Base-by-base conservation (phyloP, 2,888 invertebrate genomes). In the Philereme vetulata region DNA sequence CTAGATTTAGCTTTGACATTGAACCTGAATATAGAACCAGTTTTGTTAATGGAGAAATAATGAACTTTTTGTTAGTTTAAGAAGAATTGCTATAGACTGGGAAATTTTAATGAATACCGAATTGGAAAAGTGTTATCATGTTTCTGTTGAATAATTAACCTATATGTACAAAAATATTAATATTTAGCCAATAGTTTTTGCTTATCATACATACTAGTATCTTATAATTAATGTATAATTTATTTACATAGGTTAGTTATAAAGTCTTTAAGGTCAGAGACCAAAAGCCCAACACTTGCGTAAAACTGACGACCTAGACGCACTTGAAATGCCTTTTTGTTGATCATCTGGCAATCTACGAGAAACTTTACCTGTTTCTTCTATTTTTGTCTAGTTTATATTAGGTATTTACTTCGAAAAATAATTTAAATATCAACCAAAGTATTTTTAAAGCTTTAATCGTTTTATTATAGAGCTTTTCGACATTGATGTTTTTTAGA, bases 221-320 rank as follows among this genome's bases (percentile, higher is more conserved):
- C 21, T 21, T 21, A 21, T 1, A 21, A 21, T 21, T 21, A 21
- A 21, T 21, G 21, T 21, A 21, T 21, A 21, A 21, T 21, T 21
- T 21, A 21, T 21, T 21, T 21, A 21, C 2, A 21, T 21, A 21
- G 21, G 21, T 21, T 21, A 21, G 21, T 21, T 21, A 21, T 21
- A 21, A 21, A 21, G 21, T 21, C 21, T 21, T 21, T 55, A 51
- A 60, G 63, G 65, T 64, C 43, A 51, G 36, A 57, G 11, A 46
- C 45, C 45, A n/a, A 51, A 56, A 61, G 43, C 51, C 36, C 34
- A 43, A 58, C 40, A 48, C 50, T 65, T 63, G 64, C 48, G 61
- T 63, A 64, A 65, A 50, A 44, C 32, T 40, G 43, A 60, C 60
- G 64, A 64, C 67, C 62, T 60, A 67, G 64, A 63, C 67, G 62